These are phyloP conservation scores for Dendropsophus ebraccatus DNA, from an alignment of 2,113 vertebrate species.

Conservation along the genomic window DNA sequence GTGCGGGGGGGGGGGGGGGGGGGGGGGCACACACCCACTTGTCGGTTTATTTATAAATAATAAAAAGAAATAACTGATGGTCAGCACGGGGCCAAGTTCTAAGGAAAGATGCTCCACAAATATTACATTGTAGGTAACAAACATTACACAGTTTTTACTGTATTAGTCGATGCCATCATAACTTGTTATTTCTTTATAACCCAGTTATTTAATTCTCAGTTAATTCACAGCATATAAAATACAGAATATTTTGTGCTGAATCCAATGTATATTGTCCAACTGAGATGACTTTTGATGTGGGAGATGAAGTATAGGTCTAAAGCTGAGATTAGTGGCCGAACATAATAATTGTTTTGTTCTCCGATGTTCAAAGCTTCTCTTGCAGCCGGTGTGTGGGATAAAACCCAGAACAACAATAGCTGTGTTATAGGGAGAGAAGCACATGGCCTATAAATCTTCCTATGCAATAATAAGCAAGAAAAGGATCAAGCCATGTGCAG, in stretches of 20 bases:
- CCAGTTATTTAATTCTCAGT: no score
- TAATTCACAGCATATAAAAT: neutral
- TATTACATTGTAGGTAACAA: no score
- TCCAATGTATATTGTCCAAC: neutral
- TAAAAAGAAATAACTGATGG: no score
- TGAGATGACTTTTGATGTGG: neutral
- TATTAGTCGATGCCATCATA: no score
- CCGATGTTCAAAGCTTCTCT: constrained; percentile 25
- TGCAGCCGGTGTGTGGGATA: constrained; percentile 15
- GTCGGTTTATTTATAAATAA: no score
- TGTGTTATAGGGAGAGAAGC: neutral
- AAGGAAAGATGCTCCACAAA: no score
- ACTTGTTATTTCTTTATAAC: no score
- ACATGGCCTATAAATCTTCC: constrained; percentile 30
- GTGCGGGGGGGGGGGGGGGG: no score
- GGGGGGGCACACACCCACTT: no score
- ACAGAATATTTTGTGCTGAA: neutral
- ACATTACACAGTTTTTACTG: no score
- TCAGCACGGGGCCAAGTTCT: no score
- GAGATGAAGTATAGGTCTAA: neutral
- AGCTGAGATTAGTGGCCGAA: neutral
- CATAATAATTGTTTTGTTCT: constrained; percentile 17
- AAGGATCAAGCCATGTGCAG: constrained; percentile 6
- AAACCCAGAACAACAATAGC: constrained; percentile 1
- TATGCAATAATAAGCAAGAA: constrained; percentile 1